Evolutionary conservation across 2,113 vertebrate genomes (phyloP).

Genomic region (Alexandromys fortis): DNA sequence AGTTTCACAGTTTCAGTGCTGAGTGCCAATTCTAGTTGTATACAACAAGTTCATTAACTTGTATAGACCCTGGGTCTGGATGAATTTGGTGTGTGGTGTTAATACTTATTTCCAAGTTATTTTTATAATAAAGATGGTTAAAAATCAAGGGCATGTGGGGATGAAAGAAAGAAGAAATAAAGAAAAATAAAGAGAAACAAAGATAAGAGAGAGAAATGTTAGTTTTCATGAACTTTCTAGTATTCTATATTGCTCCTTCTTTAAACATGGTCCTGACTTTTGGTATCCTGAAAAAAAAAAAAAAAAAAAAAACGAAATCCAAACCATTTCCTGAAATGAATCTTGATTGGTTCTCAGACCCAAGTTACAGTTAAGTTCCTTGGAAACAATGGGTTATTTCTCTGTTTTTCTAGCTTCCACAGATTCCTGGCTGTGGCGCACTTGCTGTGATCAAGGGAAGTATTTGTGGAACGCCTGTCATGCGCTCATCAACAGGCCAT

Average conservation of each 20-base stretch:
- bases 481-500: neutral
- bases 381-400: neutral
- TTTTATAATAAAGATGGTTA: neutral
- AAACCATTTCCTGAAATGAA: slow-evolving; percentile 2
- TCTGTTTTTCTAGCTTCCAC: neutral
- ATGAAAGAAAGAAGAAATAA: neutral
- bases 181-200: neutral
- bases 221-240: neutral
- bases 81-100: neutral
- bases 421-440: neutral
- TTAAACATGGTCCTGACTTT: neutral
- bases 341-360: neutral
- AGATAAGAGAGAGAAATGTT: neutral
- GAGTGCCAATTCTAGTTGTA: neutral
- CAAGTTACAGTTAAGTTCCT: slow-evolving; percentile 21
- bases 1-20: neutral
- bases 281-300: neutral
- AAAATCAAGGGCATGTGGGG: neutral
- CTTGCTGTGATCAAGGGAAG: neutral
- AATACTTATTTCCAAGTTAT: neutral
- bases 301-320: neutral
- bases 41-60: neutral
- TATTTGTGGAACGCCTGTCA: neutral
- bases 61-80: neutral
- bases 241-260: neutral